Evolutionary conservation across 2,888 invertebrate genomes (phyloP), one percentile per base, ranked within the genome.

Genomic region (Netelia inedita): DNA sequence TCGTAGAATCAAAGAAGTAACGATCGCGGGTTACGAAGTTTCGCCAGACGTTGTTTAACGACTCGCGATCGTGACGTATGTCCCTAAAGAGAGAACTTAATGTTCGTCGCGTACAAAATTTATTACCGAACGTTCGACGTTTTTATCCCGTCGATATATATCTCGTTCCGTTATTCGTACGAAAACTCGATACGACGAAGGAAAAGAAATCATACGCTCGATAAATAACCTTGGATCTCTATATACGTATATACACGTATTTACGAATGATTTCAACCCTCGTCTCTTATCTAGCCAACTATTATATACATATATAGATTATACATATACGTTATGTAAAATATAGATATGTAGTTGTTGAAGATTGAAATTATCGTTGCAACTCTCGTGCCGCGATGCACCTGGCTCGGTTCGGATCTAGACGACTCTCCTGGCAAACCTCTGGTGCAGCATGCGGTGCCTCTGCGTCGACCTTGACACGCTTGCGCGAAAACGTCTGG

Each of bases 391-490:
- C 86, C 88, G 81, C 84, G 86, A 80, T 83, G 84, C 87, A 88
- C 88, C 87, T 88, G 87, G 85, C 88, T 87, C 86, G 66, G 69
- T 35, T 87, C n/a, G 14, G 87, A 83, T 87, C 83, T 75, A 79
- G 46, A 85, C 74, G 81, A 82, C 66, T 55, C 59, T 73, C 79
- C 78, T 79, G 84, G 78, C 83, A 80, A 84, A 81, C 80, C 73
- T 78, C 72, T 66, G 66, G 28, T 79, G 78, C 82, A 82, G 78
- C 82, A 75, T 82, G 82, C 85, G 53, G 75, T 66, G 74, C 72
- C 75, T 85, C 82, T 72, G 79, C 72, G 85, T 79, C 84, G 86
- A 89, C 89, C 89, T 89, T 89, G 89, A 87, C 89, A 88, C 85
- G 87, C 85, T 88, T 88, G 78, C 82, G 85, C 85, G 79, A 83